phyloP scores from a whole-genome alignment of 2,888 invertebrate species.

The Conistra vaccinii region DNA sequence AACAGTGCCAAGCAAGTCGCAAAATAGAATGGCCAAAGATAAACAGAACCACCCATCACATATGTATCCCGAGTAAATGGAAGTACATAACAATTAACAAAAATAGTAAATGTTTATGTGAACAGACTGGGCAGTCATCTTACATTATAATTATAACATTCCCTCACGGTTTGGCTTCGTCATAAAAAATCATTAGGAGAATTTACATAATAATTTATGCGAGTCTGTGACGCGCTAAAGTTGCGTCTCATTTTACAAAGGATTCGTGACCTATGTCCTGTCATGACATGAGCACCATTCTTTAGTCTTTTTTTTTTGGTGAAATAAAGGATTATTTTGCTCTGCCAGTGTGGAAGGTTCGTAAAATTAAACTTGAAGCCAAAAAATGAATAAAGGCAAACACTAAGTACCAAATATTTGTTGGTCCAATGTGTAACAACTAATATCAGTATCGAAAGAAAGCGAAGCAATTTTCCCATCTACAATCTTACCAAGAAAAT shows the following conservation, averaged over 20 bases:
- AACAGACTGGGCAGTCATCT: slow-evolving; percentile 16
- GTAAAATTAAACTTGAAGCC: background rate
- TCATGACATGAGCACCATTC: background rate
- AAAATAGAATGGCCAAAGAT: slow-evolving; percentile 38
- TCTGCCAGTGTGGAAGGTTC: no score
- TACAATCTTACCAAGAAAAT: background rate
- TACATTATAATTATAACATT: slow-evolving; percentile 18
- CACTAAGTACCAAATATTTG: background rate
- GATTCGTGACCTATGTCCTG: slow-evolving; percentile 5
- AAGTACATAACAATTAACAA: slow-evolving; percentile 2
- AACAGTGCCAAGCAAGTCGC: slow-evolving; percentile 5
- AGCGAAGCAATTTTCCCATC: background rate
- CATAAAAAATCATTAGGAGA: slow-evolving; percentile 24
- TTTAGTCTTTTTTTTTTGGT: no score
- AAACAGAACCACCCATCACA: slow-evolving; percentile 39
- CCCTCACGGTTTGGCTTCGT: slow-evolving; percentile 10
- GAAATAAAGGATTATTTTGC: no score
- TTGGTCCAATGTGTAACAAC: background rate
- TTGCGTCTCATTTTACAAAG: background rate
- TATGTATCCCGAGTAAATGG: background rate
- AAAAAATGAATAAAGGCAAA: background rate
- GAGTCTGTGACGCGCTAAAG: slow-evolving; percentile 7
- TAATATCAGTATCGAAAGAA: background rate
- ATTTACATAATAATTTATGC: slow-evolving; percentile 20
- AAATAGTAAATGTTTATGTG: slow-evolving; percentile 20